Evolutionary conservation across 2,888 invertebrate species (phyloP), one percentile per base, ranked within the genome.

Genomic region (Liopterus haemorrhoidalis): DNA sequence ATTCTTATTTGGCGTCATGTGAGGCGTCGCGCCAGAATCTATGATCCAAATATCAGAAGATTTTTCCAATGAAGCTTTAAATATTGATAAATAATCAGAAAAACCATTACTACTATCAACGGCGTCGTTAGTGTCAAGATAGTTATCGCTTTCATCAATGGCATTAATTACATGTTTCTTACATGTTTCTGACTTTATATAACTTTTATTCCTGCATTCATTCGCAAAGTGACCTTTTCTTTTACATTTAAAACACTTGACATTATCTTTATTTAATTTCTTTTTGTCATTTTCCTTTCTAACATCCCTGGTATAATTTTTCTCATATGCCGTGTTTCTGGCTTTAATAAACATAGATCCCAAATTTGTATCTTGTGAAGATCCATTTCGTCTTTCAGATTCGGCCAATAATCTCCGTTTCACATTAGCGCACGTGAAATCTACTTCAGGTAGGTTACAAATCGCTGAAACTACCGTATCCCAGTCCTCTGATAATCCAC

Each of bases 401-500:
- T n/a, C 4, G n/a, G 28, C 28, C 5, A 28, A 14, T 14, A 28
- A 9, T n/a, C 28, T n/a, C n/a, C 28, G n/a, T 9, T 28, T n/a
- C 28, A 28, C 4, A 6, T 5, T 28, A 4, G n/a, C n/a, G 28
- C 28, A 28, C 5, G 28, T 28, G 28, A 28, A 28, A 4, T 28
- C 28, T 28, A 4, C 28, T 28, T n/a, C 28, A 5, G n/a, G 28
- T 11, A 28, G 28, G n/a, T 28, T 28, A 14, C 28, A 28, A n/a
- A 41, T 33, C 24, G 32, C 33, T 24, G 21, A 41, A 3, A 41
- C 35, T 11, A 36, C 42, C n/a, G 32, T 36, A n/a, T 41, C 21
- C 33, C 42, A 41, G 9, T 31, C 42, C 15, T 41, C 42, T 15
- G 35, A 41, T 2, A 41, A 31, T 35, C 42, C 22, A 14, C 35